phyloP scores from a whole-genome alignment of 2,113 vertebrate genomes.

The Mesocricetus auratus region DNA sequence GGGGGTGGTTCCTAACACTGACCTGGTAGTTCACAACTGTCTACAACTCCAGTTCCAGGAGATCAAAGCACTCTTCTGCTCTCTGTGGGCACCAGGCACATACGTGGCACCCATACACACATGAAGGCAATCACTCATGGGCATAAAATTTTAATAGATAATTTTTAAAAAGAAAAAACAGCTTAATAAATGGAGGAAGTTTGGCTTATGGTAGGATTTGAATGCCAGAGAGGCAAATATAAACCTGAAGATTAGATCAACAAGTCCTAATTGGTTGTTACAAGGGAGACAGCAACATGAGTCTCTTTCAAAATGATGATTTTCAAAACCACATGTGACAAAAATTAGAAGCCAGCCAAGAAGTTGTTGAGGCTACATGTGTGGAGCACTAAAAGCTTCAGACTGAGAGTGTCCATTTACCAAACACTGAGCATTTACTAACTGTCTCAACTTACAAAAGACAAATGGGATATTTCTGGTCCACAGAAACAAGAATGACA shows the following conservation, averaged over 20 bases:
- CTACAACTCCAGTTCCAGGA: not conserved
- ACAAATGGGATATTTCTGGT: not conserved
- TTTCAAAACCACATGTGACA: not conserved
- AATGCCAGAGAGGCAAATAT: slow-evolving; percentile 8
- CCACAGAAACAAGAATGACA: slow-evolving; percentile 51
- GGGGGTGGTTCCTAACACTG: not conserved
- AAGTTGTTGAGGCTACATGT: not conserved
- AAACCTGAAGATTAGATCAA: slow-evolving; percentile 34
- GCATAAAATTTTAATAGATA: not conserved
- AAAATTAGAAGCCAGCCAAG: slow-evolving; percentile 41
- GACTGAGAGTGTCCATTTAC: not conserved
- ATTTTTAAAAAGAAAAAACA: not conserved
- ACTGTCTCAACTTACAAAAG: not conserved
- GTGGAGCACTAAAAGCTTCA: not conserved
- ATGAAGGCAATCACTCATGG: not conserved
- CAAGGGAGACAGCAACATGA: not conserved
- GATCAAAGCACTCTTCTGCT: not conserved
- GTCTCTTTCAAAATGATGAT: slow-evolving; percentile 21
- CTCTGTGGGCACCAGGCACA: not conserved
- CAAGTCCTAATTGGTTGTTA: not conserved
- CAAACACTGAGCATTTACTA: slow-evolving; percentile 23
- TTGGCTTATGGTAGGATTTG: not conserved
- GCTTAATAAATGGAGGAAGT: not conserved
- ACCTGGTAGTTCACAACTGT: not conserved
- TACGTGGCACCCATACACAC: not conserved